Evolutionary conservation across 2,797 vertebrate genomes (phyloP).

Genomic region (Antrozous pallidus): DNA sequence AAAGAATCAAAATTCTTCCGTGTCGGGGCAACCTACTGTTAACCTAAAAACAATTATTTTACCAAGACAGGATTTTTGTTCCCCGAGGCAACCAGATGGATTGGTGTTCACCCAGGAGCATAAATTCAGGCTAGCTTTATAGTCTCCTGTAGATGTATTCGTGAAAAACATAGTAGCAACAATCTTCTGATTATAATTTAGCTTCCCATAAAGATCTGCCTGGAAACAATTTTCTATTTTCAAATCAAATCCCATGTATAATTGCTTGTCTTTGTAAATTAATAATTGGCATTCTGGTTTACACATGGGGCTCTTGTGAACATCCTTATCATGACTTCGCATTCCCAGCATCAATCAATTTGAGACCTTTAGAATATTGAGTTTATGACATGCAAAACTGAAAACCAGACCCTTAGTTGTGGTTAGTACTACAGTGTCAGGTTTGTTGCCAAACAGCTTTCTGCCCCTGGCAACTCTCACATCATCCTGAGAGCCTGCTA

Average conservation of each 20-base stretch:
- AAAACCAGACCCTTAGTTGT: neutral
- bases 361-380: constrained; percentile 15
- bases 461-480: neutral
- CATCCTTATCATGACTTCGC: neutral
- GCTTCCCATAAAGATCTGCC: neutral
- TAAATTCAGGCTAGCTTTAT: neutral
- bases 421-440: neutral
- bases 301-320: constrained; percentile 16
- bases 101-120: neutral
- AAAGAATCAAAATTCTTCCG: constrained; percentile 45
- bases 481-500: neutral
- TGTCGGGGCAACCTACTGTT: neutral
- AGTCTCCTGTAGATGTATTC: neutral
- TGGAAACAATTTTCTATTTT: constrained; percentile 31
- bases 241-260: constrained; percentile 36
- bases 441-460: constrained; percentile 36
- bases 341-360: constrained; percentile 22
- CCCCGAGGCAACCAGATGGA: neutral
- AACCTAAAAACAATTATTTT: neutral
- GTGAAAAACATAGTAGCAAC: constrained; percentile 5
- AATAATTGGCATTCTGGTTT: constrained; percentile 49
- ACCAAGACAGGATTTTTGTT: neutral
- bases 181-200: constrained; percentile 43
- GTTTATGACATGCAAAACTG: constrained; percentile 38
- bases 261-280: constrained; percentile 52